phyloP scores from a whole-genome alignment of 2,797 vertebrate genomes.

The Coendou prehensilis region DNA sequence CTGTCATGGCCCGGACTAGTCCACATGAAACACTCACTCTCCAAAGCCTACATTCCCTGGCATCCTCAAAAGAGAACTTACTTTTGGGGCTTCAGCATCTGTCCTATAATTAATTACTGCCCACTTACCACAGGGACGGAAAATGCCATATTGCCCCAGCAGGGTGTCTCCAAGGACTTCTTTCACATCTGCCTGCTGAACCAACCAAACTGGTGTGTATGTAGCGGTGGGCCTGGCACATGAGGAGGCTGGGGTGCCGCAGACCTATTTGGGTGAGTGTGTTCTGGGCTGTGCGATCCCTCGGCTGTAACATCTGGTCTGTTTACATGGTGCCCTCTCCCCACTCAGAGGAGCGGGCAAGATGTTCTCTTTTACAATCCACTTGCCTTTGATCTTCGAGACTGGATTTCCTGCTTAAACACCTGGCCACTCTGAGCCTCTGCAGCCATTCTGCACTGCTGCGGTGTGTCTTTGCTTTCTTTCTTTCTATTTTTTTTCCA shows the following conservation, averaged over 20 bases:
- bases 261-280: not conserved
- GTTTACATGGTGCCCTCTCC: constrained; percentile 3
- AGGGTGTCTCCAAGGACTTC: not conserved
- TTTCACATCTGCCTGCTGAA: constrained; percentile 2
- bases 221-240: not conserved
- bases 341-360: constrained; percentile 27
- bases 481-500: not conserved
- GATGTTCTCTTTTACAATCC: constrained; percentile 66
- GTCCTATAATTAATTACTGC: constrained; percentile 65
- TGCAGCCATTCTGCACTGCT: not conserved
- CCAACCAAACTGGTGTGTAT: not conserved
- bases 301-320: constrained; percentile 51
- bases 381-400: constrained; percentile 72
- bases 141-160: not conserved
- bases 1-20: not conserved
- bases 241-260: constrained; percentile 9
- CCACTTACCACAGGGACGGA: constrained; percentile 15
- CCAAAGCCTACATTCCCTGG: not conserved
- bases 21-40: not conserved
- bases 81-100: not conserved
- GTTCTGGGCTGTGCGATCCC: not conserved
- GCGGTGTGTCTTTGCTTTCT: not conserved
- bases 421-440: not conserved
- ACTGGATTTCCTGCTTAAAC: constrained; percentile 33
- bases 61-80: not conserved